Evolutionary conservation across 1,140 invertebrate species (phyloP).

Genomic region (Planococcus citri): DNA sequence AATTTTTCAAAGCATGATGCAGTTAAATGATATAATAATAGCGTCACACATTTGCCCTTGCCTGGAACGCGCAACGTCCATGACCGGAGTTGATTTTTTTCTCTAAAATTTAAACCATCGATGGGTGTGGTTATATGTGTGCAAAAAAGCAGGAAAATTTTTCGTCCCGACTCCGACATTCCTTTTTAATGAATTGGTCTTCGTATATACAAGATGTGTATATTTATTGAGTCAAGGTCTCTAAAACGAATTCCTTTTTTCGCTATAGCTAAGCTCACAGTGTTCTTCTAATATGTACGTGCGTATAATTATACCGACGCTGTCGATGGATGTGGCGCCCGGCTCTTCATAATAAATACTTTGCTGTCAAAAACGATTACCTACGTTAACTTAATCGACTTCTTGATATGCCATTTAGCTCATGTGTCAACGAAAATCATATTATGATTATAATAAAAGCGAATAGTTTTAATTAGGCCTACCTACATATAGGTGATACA

Average conservation of each 20-base stretch:
- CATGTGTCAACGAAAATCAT: too few species aligned
- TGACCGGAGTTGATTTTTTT: not conserved
- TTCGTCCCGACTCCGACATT: not conserved
- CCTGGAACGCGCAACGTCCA: not conserved
- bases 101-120: not conserved
- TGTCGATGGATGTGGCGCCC: too few species aligned
- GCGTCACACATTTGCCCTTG: not conserved
- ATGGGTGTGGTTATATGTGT: not conserved
- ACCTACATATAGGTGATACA: too few species aligned
- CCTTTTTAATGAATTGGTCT: not conserved
- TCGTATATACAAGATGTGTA: not conserved
- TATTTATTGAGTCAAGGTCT: not conserved
- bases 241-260: not conserved
- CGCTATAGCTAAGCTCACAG: too few species aligned
- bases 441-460: too few species aligned
- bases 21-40: not conserved
- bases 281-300: too few species aligned
- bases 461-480: too few species aligned
- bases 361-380: too few species aligned
- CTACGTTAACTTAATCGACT: too few species aligned
- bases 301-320: too few species aligned
- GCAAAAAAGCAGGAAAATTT: not conserved
- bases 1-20: not conserved
- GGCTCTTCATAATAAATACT: too few species aligned
- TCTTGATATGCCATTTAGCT: too few species aligned